These are phyloP conservation scores for Anneissia japonica DNA, from an alignment of 35 echinoderm and acorn worm species.

Conservation along the genomic window DNA sequence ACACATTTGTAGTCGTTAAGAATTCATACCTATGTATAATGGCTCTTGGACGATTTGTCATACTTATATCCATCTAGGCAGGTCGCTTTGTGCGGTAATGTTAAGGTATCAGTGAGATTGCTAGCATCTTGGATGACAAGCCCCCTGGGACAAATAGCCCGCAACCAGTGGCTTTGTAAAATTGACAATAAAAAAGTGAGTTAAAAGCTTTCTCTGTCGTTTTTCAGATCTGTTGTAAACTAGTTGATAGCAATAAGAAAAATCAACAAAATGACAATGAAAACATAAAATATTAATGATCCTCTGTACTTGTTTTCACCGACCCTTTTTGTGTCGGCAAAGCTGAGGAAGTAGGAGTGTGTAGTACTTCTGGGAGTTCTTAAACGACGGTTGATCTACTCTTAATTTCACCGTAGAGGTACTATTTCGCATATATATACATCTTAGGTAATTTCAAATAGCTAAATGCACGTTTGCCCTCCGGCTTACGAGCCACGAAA, in stretches of 20 bases:
- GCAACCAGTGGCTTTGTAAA: constrained; percentile 1
- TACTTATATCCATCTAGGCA: background rate
- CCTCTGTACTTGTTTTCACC: background rate
- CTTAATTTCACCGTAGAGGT: background rate
- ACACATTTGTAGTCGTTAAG: background rate
- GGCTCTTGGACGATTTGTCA: background rate
- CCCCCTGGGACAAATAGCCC: background rate
- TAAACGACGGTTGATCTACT: background rate
- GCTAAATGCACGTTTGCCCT: background rate
- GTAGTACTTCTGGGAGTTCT: background rate
- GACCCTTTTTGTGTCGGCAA: background rate
- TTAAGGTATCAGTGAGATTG: background rate
- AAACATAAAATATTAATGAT: background rate
- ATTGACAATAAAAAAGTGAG: constrained; percentile 2
- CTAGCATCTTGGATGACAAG: background rate
- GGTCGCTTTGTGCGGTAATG: constrained; percentile 1
- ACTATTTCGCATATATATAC: background rate
- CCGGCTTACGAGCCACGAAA: background rate
- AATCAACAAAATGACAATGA: background rate
- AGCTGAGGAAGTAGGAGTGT: background rate
- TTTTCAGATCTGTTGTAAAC: background rate
- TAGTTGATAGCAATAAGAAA: background rate
- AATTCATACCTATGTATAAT: constrained; percentile 2
- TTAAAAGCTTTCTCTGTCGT: constrained; percentile 1
- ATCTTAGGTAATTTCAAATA: background rate